These are phyloP conservation scores for Tachypleus tridentatus DNA, from an alignment of 1,140 invertebrate species.

Conservation along the genomic window DNA sequence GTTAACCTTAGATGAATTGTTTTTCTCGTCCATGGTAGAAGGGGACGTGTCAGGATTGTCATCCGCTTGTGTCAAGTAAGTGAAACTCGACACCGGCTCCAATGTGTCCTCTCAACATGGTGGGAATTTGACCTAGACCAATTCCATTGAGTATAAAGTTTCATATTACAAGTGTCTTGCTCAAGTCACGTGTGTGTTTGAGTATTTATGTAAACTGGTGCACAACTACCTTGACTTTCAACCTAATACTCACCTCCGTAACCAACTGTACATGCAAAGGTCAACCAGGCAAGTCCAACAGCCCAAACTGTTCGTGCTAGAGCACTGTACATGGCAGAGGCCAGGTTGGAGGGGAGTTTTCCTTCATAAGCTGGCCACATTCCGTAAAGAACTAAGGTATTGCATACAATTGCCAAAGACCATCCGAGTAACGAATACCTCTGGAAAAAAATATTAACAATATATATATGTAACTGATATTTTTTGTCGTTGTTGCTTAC, in stretches of 20 bases:
- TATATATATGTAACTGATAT: neutral
- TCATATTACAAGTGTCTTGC: no score
- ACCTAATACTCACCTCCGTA: conserved; percentile 18
- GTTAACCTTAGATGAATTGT: no score
- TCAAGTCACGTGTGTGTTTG: no score
- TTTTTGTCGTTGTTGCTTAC: neutral
- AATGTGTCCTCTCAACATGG: no score
- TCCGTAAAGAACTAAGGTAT: conserved; percentile 18
- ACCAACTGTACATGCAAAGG: conserved; percentile 74
- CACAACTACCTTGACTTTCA: no score
- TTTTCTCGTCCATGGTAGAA: no score
- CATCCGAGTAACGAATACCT: conserved; percentile 14
- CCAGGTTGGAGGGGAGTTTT: conserved; percentile 12
- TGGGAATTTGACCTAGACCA: no score
- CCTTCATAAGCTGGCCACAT: conserved; percentile 27
- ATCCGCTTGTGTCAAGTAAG: no score
- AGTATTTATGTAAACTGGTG: no score
- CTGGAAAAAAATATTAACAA: neutral
- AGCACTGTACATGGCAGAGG: conserved; percentile 60
- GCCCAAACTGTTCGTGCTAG: conserved; percentile 75
- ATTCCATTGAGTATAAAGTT: no score
- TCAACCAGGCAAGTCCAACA: conserved; percentile 66
- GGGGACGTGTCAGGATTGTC: no score
- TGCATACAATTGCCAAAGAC: conserved; percentile 8
- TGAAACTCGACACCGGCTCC: no score